Evolutionary conservation across 2,113 vertebrate species (phyloP).

Genomic region (Scomber scombrus): DNA sequence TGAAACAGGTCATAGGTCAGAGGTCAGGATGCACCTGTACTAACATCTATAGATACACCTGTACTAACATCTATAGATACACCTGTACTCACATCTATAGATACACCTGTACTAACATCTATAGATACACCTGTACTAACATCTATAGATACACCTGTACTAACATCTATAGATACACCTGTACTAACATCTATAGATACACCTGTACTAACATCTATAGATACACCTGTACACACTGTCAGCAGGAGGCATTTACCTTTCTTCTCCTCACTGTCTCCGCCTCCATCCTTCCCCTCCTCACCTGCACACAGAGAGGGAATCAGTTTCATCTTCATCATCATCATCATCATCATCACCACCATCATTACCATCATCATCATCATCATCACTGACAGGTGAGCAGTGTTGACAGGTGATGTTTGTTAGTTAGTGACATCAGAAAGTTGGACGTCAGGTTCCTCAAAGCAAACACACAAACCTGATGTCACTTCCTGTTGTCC

Average conservation of each 20-base stretch:
- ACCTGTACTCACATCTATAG: no score
- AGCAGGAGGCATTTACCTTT: slow-evolving; percentile 76
- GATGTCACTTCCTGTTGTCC: slow-evolving; percentile 90
- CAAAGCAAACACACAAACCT: slow-evolving; percentile 88
- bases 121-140: no score
- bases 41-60: no score
- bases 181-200: no score
- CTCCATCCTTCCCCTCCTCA: slow-evolving; percentile 74
- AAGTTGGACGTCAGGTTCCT: neutral
- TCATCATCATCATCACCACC: neutral
- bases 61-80: no score
- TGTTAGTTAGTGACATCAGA: no score
- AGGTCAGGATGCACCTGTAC: neutral
- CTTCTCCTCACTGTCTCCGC: slow-evolving; percentile 84
- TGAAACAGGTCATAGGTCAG: slow-evolving; percentile 64
- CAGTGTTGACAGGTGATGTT: no score
- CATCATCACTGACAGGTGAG: neutral
- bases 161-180: no score
- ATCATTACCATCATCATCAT: neutral
- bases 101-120: no score
- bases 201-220: no score
- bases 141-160: no score
- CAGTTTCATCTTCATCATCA: neutral
- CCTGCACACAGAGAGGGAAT: slow-evolving; percentile 77
- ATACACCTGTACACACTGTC: neutral